A percentile compares a stretch with the other conserved stretches of the same genome.
phyloP scores from a whole-genome alignment of 2,888 invertebrate species.

The Drosophila cyrtoloma region DNA sequence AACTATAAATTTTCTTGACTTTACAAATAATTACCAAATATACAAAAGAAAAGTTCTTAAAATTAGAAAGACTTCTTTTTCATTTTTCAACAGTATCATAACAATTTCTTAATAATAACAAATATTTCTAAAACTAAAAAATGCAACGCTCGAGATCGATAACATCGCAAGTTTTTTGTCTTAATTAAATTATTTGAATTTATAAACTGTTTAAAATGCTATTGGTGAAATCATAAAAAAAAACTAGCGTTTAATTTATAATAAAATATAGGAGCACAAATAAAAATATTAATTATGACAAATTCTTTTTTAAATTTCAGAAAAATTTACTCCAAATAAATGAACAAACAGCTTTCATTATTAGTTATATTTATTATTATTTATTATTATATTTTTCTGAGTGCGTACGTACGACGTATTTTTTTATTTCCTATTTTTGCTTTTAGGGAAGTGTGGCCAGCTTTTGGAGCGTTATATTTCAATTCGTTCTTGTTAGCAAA shows the following conservation, averaged over 20 bases:
- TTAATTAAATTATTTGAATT: neutral
- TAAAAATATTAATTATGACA: neutral
- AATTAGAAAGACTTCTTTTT: neutral
- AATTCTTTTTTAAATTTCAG: neutral
- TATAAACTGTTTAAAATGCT: neutral
- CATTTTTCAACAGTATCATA: neutral
- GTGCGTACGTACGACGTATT: neutral
- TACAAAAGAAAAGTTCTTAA: neutral
- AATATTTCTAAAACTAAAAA: neutral
- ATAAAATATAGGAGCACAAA: neutral
- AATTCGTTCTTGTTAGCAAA: conserved; percentile 63
- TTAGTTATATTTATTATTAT: no score
- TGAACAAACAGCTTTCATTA: neutral
- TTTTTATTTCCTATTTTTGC: neutral
- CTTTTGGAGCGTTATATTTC: conserved; percentile 25
- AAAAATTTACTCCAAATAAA: neutral
- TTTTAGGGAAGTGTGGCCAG: neutral
- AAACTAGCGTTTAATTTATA: neutral
- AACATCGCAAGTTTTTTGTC: neutral
- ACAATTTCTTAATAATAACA: neutral
- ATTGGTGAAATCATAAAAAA: neutral
- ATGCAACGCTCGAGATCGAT: neutral
- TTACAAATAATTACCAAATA: neutral
- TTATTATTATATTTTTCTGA: neutral
- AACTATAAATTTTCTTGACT: neutral